phyloP scores from a whole-genome alignment of 2,113 vertebrate species.

The Mustela nigripes region DNA sequence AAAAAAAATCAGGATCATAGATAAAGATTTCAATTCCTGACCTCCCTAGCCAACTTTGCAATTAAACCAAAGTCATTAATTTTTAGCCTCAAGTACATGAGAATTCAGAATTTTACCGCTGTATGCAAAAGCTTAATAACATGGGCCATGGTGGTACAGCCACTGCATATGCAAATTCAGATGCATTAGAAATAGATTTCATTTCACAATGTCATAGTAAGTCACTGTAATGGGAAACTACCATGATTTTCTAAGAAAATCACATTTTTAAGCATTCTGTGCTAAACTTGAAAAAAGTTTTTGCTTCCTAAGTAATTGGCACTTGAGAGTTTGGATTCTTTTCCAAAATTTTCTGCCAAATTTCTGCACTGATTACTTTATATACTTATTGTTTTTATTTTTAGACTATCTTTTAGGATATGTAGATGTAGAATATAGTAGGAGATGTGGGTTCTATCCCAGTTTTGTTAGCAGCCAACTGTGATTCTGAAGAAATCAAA shows the following conservation, averaged over 20 bases:
- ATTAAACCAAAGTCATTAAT: conserved; percentile 69
- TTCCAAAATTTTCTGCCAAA: background rate
- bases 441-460: background rate
- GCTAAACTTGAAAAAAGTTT: background rate
- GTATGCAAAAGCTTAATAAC: background rate
- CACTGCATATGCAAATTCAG: conserved; percentile 55
- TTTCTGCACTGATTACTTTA: background rate
- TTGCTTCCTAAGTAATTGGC: background rate
- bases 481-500: background rate
- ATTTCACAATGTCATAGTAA: conserved; percentile 33
- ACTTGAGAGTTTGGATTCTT: background rate
- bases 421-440: rapidly evolving
- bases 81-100: conserved; percentile 72
- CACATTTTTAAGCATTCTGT: background rate
- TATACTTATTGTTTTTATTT: background rate
- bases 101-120: conserved; percentile 40
- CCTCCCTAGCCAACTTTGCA: background rate
- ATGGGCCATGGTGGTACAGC: background rate
- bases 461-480: background rate
- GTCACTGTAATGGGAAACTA: conserved; percentile 34
- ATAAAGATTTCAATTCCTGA: conserved; percentile 66
- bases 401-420: background rate
- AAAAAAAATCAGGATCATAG: conserved; percentile 18
- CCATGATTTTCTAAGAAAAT: background rate
- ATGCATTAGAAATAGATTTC: background rate